Percentiles rank a stretch among this genome's conserved stretches.
Evolutionary conservation across 1,140 invertebrate genomes (phyloP).

Genomic region (Caenorhabditis brenneri): DNA sequence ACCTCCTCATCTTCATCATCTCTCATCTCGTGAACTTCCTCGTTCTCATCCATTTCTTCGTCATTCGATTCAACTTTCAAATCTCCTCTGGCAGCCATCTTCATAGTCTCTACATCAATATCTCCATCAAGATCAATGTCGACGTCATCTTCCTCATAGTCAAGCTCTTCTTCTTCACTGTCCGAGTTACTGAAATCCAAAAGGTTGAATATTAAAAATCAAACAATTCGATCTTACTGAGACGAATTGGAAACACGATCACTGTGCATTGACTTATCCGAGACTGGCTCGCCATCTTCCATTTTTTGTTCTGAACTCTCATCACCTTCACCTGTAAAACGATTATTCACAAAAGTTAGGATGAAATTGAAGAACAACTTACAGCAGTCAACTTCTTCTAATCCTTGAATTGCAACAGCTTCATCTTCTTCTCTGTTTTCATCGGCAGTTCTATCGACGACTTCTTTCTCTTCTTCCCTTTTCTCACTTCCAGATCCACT

Average conservation of each 20-base stretch:
- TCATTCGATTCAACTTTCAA: constrained; percentile 1
- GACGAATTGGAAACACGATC: background rate
- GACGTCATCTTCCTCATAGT: constrained; percentile 17
- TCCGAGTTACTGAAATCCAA: background rate
- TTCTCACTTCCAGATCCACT: background rate
- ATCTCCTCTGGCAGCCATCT: constrained; percentile 2
- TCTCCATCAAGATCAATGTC: background rate
- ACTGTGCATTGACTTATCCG: background rate
- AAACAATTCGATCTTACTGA: background rate
- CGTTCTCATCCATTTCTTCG: background rate
- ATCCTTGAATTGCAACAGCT: background rate
- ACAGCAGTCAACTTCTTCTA: constrained; percentile 15
- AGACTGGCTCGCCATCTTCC: background rate
- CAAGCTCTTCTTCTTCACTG: constrained; percentile 8
- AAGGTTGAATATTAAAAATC: background rate
- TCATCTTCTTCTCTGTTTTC: constrained; percentile 34
- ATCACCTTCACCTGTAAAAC: background rate
- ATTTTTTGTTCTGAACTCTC: background rate
- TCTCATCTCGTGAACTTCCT: background rate
- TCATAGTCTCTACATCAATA: constrained; percentile 22
- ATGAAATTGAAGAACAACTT: background rate
- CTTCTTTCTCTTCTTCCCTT: background rate
- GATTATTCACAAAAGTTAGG: background rate
- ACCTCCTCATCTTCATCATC: background rate
- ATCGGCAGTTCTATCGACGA: background rate